Conservation (phyloP, 2,113 vertebrate species). For the Notothenia rossii region DNA sequence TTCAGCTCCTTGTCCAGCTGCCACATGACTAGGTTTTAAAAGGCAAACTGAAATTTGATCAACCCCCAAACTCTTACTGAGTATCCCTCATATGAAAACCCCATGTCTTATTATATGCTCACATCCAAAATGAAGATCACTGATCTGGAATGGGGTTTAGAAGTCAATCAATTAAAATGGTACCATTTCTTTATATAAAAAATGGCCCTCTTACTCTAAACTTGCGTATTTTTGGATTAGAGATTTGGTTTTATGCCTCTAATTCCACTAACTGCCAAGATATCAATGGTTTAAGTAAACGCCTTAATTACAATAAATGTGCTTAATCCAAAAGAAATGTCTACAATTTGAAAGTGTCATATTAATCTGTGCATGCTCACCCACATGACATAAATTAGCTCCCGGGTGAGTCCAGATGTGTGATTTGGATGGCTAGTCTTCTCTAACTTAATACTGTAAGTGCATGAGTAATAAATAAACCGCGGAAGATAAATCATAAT, state of each 20-base stretch:
- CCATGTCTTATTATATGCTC: too few species aligned
- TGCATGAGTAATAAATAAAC: not conserved
- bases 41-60: too few species aligned
- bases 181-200: not conserved
- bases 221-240: not conserved
- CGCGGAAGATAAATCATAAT: not conserved
- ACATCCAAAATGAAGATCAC: not conserved
- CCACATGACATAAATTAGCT: constrained; percentile 27
- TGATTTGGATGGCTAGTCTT: constrained; percentile 12
- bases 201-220: not conserved
- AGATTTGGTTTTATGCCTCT: not conserved
- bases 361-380: constrained; percentile 9
- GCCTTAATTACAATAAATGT: not conserved
- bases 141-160: not conserved
- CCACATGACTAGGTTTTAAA: too few species aligned
- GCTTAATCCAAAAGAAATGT: constrained; percentile 12
- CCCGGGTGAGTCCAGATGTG: constrained; percentile 19
- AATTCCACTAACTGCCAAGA: not conserved
- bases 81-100: too few species aligned
- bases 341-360: constrained; percentile 6
- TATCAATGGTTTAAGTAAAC: constrained; percentile 1
- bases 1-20: constrained; percentile 9
- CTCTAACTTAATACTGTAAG: constrained; percentile 2
- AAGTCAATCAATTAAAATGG: not conserved
- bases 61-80: too few species aligned